Evolutionary conservation across 2,888 invertebrate species (phyloP).

Genomic region (Dicranocentrus wangi): DNA sequence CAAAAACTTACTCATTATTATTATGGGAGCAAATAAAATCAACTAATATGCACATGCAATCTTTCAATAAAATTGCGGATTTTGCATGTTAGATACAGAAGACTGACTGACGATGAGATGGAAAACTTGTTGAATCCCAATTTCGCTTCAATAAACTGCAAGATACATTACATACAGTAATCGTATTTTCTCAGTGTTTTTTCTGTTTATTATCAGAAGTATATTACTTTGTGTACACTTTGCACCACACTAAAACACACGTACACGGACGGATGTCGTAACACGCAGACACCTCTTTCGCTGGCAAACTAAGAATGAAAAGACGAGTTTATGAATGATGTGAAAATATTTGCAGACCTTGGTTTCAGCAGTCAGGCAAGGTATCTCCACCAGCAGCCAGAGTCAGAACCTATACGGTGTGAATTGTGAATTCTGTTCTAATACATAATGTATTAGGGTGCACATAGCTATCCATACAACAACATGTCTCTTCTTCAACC

Average conservation of each 20-base stretch:
- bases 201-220: too few relatives aligned
- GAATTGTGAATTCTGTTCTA: background rate
- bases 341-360: conserved; percentile 61
- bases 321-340: conserved; percentile 61
- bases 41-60: too few relatives aligned
- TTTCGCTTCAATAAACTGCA: too few relatives aligned
- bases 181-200: too few relatives aligned
- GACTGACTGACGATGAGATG: too few relatives aligned
- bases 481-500: too few relatives aligned
- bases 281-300: conserved; percentile 13
- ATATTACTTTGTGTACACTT: conserved; percentile 3
- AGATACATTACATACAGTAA: too few relatives aligned
- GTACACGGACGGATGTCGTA: conserved; percentile 27
- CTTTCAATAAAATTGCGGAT: too few relatives aligned
- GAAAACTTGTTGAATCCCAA: too few relatives aligned
- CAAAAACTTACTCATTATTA: too few relatives aligned
- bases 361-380: conserved; percentile 29
- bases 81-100: too few relatives aligned
- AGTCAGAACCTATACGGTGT: background rate
- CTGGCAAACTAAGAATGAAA: conserved; percentile 45
- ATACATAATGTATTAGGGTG: background rate
- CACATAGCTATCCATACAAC: background rate
- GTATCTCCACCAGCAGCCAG: background rate
- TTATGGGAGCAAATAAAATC: too few relatives aligned
- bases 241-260: background rate